Conservation (phyloP, 2,113 vertebrate genomes). For the Podilymbus podiceps region DNA sequence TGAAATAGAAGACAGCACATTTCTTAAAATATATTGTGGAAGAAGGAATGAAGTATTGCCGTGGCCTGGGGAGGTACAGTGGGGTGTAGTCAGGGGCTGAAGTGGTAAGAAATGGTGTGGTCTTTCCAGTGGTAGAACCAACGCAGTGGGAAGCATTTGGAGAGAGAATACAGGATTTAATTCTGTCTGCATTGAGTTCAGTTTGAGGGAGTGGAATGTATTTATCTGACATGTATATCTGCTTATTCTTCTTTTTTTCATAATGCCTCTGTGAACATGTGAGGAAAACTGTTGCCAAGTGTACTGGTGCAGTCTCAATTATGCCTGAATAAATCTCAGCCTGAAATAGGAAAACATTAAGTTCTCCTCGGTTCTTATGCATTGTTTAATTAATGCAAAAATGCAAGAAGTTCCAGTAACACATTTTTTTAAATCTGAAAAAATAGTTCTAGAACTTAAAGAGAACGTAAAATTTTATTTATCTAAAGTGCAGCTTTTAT, state of each 20-base stretch:
- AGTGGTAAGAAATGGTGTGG: not conserved
- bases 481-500: not conserved
- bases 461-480: not conserved
- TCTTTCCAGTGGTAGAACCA: not conserved
- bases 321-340: not conserved
- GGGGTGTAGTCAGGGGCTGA: not conserved
- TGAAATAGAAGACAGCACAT: not conserved
- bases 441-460: not conserved
- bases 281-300: slow-evolving; percentile 13
- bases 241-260: slow-evolving; percentile 34
- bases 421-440: not conserved
- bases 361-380: not conserved
- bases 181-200: not conserved
- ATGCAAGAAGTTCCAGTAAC: not conserved
- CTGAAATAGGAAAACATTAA: not conserved
- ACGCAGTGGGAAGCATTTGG: slow-evolving; percentile 4
- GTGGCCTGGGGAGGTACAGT: not conserved
- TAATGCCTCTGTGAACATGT: slow-evolving; percentile 14
- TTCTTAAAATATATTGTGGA: not conserved
- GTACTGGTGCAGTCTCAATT: slow-evolving; percentile 14
- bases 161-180: slow-evolving; percentile 1
- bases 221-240: slow-evolving; percentile 45
- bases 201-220: slow-evolving; percentile 44
- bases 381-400: slow-evolving; percentile 10
- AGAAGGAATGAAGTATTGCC: not conserved